phyloP scores from a whole-genome alignment of 2,113 vertebrate genomes.

The Scolopax mira region DNA sequence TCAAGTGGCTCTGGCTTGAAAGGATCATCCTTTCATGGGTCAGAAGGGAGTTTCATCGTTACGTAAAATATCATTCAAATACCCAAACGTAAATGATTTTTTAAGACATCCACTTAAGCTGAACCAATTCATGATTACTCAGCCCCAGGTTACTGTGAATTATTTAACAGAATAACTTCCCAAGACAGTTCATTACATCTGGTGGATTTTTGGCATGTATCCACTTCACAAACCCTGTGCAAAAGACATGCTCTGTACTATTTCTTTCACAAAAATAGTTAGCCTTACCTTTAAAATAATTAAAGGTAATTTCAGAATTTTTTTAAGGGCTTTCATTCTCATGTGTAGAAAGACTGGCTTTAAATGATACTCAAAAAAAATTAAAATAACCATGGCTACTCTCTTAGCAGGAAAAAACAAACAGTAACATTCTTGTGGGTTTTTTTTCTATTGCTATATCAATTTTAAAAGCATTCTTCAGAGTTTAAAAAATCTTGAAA shows the following conservation, averaged over 20 bases:
- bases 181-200: neutral
- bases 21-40: neutral
- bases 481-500: neutral
- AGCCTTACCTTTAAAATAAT: neutral
- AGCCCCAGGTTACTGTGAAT: constrained; percentile 9
- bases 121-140: neutral
- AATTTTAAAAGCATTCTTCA: neutral
- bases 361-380: neutral
- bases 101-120: neutral
- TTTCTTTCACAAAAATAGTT: neutral
- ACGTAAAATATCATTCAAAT: neutral
- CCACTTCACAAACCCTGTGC: neutral
- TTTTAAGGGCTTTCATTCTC: neutral
- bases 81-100: neutral
- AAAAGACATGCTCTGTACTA: neutral
- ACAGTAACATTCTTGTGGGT: neutral
- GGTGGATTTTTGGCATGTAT: neutral
- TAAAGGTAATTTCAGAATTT: neutral
- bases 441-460: neutral
- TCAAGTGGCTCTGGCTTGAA: neutral
- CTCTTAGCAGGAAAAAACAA: neutral
- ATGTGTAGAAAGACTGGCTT: neutral
- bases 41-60: neutral
- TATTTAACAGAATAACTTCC: neutral
- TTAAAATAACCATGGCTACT: neutral